Evolutionary conservation across 2,888 invertebrate species (phyloP), one percentile per base, ranked within the genome.

Genomic region (Sympetrum striolatum): DNA sequence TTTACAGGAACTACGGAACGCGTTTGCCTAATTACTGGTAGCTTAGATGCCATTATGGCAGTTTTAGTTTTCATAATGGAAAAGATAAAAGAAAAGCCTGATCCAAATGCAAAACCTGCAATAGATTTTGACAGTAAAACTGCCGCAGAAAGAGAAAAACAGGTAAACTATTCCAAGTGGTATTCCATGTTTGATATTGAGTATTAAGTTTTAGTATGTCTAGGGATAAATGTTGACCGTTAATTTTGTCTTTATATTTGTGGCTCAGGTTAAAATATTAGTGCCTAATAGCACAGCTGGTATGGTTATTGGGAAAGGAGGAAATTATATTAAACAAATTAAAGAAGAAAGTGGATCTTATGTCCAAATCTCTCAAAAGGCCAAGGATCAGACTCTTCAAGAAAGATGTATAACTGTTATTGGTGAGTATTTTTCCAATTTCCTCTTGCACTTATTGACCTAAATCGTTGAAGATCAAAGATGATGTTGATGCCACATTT

Each of bases 221-320:
- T 37, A 5, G 15, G 2, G 6, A 44, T 48, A 82, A 25, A 10
- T 31, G 6, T 25, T 18, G 48, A 82, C 22, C 2, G 8, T 18
- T 53, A 15, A 18, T 18, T 15, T 53, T 53, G 6, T 39, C 44
- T 90, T 90, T 79, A 18, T 25, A 90, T 37, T 80, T 37, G 15
- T 37, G 91, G 93, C 93, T 82, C 93, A 95, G 95, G 98, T 98
- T 92, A 98, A 99, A 95, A 98, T 99, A 93, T 95, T 99, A 93
- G 98, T 99, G 94, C 98, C 98, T 92, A 99, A 98, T 94, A 98
- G 98, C 90, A 98, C 98, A 81, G 98, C 98, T 91, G 98, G 98
- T 93, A 98, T 99, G 98, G 98, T 99, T 92, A 99, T 99, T 93
- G 98, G 98, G 93, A 99, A 99, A 94, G 98, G 97, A 91, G 98